Evolutionary conservation across 2,113 vertebrate species (phyloP).

Genomic region (Esox niger): DNA sequence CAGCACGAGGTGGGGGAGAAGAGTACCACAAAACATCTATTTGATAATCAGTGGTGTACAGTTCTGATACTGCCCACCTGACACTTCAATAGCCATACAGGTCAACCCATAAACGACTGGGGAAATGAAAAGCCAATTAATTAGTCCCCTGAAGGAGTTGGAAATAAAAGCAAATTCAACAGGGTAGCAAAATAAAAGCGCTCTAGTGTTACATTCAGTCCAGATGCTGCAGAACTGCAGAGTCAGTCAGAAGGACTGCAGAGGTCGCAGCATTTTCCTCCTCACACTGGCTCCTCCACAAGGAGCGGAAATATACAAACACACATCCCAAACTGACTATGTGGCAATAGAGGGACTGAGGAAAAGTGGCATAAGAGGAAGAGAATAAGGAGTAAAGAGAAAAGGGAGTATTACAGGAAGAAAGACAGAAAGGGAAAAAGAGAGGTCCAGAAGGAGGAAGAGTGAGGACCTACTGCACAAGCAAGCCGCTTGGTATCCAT

Average conservation of each 20-base stretch:
- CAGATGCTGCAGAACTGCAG: constrained; percentile 6
- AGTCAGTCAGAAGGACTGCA: not conserved
- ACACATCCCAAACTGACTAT: constrained; percentile 7
- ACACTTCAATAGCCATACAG: no score
- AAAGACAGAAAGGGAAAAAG: constrained; percentile 9
- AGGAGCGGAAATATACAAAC: not conserved
- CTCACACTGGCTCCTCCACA: not conserved
- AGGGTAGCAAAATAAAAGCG: not conserved
- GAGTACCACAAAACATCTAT: no score
- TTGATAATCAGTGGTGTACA: no score
- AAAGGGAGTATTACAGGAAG: not conserved
- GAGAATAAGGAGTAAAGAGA: not conserved
- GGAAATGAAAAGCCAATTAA: no score
- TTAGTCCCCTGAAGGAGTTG: no score
- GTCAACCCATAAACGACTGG: no score
- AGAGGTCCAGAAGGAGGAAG: not conserved
- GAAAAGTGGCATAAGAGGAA: not conserved
- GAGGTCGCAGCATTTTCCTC: not conserved
- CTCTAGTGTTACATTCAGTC: not conserved
- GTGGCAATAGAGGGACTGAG: not conserved
- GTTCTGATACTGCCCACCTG: no score
- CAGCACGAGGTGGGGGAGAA: not conserved
- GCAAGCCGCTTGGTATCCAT: constrained; percentile 61
- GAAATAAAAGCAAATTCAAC: no score
- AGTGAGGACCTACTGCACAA: constrained; percentile 20